Percentiles rank a stretch among this genome's conserved stretches.
These are phyloP conservation scores for Tetragonula clypearis DNA, from an alignment of 1,140 invertebrate species.

Conservation along the genomic window DNA sequence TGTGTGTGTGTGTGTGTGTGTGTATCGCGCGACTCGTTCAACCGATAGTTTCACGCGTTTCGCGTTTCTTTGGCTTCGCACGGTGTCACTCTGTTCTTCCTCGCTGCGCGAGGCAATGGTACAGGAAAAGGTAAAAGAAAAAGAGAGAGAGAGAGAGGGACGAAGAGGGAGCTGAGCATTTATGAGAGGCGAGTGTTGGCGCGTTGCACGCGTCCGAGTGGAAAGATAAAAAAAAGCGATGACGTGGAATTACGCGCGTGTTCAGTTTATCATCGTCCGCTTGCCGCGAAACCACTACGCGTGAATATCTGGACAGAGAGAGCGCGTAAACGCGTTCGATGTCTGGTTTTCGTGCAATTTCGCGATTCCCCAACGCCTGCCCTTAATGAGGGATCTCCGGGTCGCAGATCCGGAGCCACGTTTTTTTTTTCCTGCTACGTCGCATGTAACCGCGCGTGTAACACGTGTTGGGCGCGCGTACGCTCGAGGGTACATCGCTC, in stretches of 20 bases:
- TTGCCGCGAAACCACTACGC: not conserved
- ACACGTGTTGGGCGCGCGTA: conserved; percentile 6
- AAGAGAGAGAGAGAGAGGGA: not conserved
- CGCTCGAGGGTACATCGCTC: conserved; percentile 8
- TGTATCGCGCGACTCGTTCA: not conserved
- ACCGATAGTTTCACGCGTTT: not conserved
- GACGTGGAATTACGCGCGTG: not conserved
- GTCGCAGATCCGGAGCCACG: no score
- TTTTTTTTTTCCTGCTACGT: not conserved
- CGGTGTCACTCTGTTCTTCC: not conserved
- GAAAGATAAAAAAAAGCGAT: conserved; percentile 1
- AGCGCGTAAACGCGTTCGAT: not conserved
- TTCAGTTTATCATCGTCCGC: not conserved
- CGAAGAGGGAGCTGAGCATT: not conserved
- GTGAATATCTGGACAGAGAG: not conserved
- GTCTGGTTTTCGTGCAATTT: not conserved
- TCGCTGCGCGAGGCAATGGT: not conserved
- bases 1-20: no score
- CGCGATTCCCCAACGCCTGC: not conserved
- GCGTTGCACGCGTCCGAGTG: not conserved
- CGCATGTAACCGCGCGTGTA: not conserved
- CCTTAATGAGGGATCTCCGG: conserved; percentile 3
- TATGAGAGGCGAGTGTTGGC: not conserved
- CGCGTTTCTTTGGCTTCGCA: not conserved
- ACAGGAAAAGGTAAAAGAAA: not conserved